These are phyloP conservation scores for Philaethria dido DNA, from an alignment of 2,888 invertebrate genomes.

Conservation along the genomic window DNA sequence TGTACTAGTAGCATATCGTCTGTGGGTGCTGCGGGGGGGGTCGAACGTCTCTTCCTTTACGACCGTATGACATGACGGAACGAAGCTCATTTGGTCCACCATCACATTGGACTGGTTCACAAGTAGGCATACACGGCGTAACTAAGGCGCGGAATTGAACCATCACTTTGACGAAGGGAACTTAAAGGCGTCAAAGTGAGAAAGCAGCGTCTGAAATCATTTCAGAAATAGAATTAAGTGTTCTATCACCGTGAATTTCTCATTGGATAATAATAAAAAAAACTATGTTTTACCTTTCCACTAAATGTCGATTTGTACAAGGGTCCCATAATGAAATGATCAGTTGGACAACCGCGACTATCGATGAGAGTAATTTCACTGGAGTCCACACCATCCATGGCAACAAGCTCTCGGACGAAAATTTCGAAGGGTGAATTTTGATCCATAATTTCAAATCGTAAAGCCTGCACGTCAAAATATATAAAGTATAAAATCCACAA, in stretches of 20 bases:
- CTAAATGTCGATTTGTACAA: slow-evolving; percentile 91
- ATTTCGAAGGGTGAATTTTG: slow-evolving; percentile 97
- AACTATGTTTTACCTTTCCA: slow-evolving; percentile 86
- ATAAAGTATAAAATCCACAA: not conserved
- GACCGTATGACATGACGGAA: slow-evolving; percentile 92
- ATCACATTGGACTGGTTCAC: slow-evolving; percentile 96
- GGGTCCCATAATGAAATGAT: slow-evolving; percentile 97
- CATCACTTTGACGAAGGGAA: slow-evolving; percentile 97
- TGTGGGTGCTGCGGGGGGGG: slow-evolving; percentile 80
- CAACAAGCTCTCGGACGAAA: slow-evolving; percentile 96
- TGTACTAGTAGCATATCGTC: slow-evolving; percentile 95
- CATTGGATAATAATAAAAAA: slow-evolving; percentile 19
- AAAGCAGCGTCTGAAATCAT: slow-evolving; percentile 88
- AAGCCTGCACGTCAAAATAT: slow-evolving; percentile 76
- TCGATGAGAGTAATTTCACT: slow-evolving; percentile 97
- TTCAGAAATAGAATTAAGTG: not conserved
- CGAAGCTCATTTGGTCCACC: slow-evolving; percentile 93
- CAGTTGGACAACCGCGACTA: slow-evolving; percentile 95
- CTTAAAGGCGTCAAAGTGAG: slow-evolving; percentile 97
- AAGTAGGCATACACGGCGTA: slow-evolving; percentile 96
- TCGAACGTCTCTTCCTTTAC: slow-evolving; percentile 90
- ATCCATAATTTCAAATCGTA: slow-evolving; percentile 96
- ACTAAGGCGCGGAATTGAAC: slow-evolving; percentile 98
- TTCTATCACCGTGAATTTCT: not conserved
- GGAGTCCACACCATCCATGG: slow-evolving; percentile 96